Percentiles rank a stretch among this genome's conserved stretches.
These are phyloP conservation scores for Pandemis heparana DNA, from an alignment of 2,888 invertebrate species.

Conservation along the genomic window DNA sequence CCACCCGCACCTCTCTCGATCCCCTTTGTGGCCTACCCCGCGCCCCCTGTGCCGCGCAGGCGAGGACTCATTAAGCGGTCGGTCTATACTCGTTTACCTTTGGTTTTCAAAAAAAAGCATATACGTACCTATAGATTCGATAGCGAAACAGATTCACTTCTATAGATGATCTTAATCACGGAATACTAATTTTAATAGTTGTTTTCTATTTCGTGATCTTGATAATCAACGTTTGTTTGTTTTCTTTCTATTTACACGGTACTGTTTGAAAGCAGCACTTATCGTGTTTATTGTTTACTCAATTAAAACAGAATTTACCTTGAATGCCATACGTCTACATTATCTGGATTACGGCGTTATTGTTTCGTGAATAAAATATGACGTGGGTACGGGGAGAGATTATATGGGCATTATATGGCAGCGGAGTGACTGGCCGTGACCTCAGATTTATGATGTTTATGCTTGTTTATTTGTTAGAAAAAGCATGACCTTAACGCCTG, in stretches of 20 bases:
- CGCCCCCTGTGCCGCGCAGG: too few relatives aligned
- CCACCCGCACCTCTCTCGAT: too few relatives aligned
- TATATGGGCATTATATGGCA: slow-evolving; percentile 12
- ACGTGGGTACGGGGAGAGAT: slow-evolving; percentile 6
- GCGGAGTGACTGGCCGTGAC: slow-evolving; percentile 27
- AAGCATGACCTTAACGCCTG: not conserved
- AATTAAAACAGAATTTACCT: not conserved
- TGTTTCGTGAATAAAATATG: slow-evolving; percentile 22
- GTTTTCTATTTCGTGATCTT: not conserved
- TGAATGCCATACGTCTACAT: slow-evolving; percentile 10
- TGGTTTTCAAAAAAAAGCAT: too few relatives aligned
- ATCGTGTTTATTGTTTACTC: slow-evolving; percentile 2
- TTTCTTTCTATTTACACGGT: not conserved
- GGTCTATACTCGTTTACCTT: too few relatives aligned
- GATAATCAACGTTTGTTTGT: not conserved
- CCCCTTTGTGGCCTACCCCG: too few relatives aligned
- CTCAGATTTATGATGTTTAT: slow-evolving; percentile 31
- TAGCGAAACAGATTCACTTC: too few relatives aligned
- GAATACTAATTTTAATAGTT: too few relatives aligned
- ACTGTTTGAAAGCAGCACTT: not conserved
- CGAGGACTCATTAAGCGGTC: too few relatives aligned
- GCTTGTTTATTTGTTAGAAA: slow-evolving; percentile 17
- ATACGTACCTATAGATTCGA: too few relatives aligned
- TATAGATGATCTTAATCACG: too few relatives aligned
- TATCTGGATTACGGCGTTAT: slow-evolving; percentile 21